Percentiles rank a stretch among this genome's conserved stretches.
Conservation (phyloP, 1,140 invertebrate genomes). For the Theocolax elegans region DNA sequence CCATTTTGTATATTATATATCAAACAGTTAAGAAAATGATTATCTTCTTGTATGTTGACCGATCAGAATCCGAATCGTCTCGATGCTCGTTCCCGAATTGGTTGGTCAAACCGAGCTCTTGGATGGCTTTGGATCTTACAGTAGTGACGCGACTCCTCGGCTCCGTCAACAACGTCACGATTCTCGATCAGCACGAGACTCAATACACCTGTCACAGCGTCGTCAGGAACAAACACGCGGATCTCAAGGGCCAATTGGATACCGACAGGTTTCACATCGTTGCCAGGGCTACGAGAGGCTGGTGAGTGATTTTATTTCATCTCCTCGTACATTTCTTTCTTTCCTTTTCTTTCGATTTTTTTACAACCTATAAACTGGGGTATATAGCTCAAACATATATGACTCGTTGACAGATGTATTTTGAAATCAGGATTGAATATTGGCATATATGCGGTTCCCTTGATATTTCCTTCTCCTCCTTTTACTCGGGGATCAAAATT, state of each 20-base stretch:
- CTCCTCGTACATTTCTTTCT: too few relatives aligned
- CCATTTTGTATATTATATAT: too few relatives aligned
- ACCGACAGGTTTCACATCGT: slow-evolving; percentile 52
- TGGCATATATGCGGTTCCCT: too few relatives aligned
- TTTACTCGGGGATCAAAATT: too few relatives aligned
- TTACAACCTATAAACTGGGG: too few relatives aligned
- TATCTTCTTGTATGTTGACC: too few relatives aligned
- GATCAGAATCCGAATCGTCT: slow-evolving; percentile 51
- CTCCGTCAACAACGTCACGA: slow-evolving; percentile 57
- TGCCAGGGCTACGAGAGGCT: slow-evolving; percentile 57
- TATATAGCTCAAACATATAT: too few relatives aligned
- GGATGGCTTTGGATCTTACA: slow-evolving; percentile 58
- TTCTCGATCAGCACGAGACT: slow-evolving; percentile 59
- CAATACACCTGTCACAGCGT: slow-evolving; percentile 54
- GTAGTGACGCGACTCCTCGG: slow-evolving; percentile 52
- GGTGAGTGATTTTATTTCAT: slow-evolving; percentile 56
- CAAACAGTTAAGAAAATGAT: too few relatives aligned
- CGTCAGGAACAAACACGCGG: slow-evolving; percentile 41
- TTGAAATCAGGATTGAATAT: neutral
- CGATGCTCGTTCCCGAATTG: slow-evolving; percentile 54
- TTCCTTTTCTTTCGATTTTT: too few relatives aligned
- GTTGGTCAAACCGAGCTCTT: slow-evolving; percentile 53
- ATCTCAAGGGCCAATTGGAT: slow-evolving; percentile 9
- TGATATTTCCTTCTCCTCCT: too few relatives aligned
- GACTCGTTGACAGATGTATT: too few relatives aligned